Evolutionary conservation across 2,113 vertebrate species (phyloP).

Genomic region (Takifugu bimaculatus): DNA sequence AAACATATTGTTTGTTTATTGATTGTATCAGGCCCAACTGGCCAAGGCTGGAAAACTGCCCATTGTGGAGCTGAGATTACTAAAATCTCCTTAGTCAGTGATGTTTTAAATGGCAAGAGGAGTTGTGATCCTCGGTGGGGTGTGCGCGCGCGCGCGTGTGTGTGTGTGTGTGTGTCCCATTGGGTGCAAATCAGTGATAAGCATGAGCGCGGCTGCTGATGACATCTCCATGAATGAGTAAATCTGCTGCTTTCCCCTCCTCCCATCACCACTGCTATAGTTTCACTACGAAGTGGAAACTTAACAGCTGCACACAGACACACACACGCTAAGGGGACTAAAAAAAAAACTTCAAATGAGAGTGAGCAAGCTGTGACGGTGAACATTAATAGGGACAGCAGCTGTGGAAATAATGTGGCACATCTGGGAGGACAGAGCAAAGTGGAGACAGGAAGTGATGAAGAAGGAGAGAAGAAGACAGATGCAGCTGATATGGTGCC

Average conservation of each 20-base stretch:
- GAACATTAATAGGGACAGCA: conserved; percentile 69
- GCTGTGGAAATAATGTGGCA: conserved; percentile 74
- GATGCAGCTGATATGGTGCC: conserved; percentile 1
- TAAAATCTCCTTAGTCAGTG: conserved; percentile 57
- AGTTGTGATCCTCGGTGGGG: background rate
- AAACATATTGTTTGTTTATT: conserved; percentile 30
- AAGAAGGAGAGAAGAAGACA: conserved; percentile 35
- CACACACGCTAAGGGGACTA: conserved; percentile 17
- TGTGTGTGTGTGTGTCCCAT: background rate
- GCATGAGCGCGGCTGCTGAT: conserved; percentile 51
- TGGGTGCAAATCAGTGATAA: conserved; percentile 30
- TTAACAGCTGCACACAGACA: conserved; percentile 49
- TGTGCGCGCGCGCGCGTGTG: background rate
- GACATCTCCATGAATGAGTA: conserved; percentile 57
- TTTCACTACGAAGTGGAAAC: conserved; percentile 42
- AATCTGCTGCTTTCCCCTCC: conserved; percentile 41
- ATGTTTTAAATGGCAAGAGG: conserved; percentile 53
- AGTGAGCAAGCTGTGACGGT: conserved; percentile 65
- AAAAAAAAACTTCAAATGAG: conserved; percentile 50
- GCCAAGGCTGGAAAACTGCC: conserved; percentile 47
- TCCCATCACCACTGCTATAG: conserved; percentile 48
- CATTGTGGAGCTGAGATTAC: conserved; percentile 52
- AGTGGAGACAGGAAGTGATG: conserved; percentile 31
- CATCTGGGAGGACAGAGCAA: conserved; percentile 65
- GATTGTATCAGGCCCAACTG: conserved; percentile 14